Evolutionary conservation across 2,113 vertebrate species (phyloP).

Genomic region (Podiceps cristatus): DNA sequence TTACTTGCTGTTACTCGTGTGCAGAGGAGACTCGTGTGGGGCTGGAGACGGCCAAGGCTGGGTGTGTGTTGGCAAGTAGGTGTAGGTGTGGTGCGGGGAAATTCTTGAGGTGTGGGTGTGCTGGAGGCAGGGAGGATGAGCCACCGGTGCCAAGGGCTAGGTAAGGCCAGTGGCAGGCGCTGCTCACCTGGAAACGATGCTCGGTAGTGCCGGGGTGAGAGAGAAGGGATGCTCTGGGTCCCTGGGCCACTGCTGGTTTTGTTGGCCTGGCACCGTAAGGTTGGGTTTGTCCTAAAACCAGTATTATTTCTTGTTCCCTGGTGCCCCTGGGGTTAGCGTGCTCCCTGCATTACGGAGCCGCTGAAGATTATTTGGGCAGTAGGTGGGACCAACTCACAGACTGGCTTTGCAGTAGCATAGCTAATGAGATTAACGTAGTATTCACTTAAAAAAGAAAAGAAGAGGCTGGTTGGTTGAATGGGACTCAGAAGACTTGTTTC

Average conservation of each 20-base stretch:
- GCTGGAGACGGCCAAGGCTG: neutral
- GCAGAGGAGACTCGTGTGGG: rapidly evolving
- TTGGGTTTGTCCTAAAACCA: neutral
- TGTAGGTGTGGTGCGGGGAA: neutral
- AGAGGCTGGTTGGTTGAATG: neutral
- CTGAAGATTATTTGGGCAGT: neutral
- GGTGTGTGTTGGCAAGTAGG: neutral
- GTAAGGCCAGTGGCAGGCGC: neutral
- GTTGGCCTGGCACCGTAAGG: neutral
- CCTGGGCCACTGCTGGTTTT: neutral
- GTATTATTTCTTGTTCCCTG: neutral
- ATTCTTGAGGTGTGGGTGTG: neutral
- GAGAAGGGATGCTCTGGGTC: neutral
- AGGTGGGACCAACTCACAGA: neutral
- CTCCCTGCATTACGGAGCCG: rapidly evolving
- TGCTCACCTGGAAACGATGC: neutral
- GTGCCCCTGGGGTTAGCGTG: neutral
- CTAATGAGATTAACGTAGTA: conserved; percentile 37
- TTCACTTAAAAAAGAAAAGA: conserved; percentile 17
- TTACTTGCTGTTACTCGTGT: rapidly evolving
- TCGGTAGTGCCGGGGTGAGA: rapidly evolving
- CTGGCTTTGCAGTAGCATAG: neutral
- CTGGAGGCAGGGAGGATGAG: neutral
- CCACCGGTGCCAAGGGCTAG: neutral
- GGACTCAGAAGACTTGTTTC: neutral